Conservation (phyloP, 2,113 vertebrate species). For the Carassius auratus region DNA sequence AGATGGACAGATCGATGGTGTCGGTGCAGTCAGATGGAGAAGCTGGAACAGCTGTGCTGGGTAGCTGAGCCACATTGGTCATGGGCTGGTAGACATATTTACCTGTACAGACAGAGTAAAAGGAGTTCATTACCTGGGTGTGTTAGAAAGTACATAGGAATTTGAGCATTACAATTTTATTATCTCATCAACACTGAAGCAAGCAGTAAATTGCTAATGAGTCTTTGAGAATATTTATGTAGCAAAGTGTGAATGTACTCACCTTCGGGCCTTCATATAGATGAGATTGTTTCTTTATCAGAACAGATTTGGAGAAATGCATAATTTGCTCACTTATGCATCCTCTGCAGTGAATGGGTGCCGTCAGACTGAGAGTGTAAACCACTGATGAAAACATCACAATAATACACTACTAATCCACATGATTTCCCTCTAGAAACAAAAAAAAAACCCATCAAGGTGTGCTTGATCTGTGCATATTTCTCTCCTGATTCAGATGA, state of each 20-base stretch:
- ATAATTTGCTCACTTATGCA: neutral
- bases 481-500: neutral
- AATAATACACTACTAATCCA: neutral
- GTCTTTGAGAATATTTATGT: neutral
- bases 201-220: neutral
- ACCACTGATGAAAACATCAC: neutral
- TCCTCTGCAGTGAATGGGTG: neutral
- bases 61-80: constrained; percentile 93
- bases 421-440: no score
- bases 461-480: neutral
- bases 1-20: constrained; percentile 90
- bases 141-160: constrained; percentile 39
- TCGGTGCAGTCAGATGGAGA: constrained; percentile 77
- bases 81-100: constrained; percentile 98
- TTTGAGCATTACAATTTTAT: neutral
- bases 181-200: neutral
- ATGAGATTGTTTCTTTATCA: neutral
- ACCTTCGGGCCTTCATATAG: neutral
- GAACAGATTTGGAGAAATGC: neutral
- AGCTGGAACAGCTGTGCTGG: constrained; percentile 87
- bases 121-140: neutral
- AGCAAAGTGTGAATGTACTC: neutral
- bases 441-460: neutral
- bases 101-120: constrained; percentile 73
- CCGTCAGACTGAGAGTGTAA: neutral